A percentile compares a stretch with the other conserved stretches of the same genome.
phyloP scores from a whole-genome alignment of 2,888 invertebrate genomes.

The Petrophora chlorosata region DNA sequence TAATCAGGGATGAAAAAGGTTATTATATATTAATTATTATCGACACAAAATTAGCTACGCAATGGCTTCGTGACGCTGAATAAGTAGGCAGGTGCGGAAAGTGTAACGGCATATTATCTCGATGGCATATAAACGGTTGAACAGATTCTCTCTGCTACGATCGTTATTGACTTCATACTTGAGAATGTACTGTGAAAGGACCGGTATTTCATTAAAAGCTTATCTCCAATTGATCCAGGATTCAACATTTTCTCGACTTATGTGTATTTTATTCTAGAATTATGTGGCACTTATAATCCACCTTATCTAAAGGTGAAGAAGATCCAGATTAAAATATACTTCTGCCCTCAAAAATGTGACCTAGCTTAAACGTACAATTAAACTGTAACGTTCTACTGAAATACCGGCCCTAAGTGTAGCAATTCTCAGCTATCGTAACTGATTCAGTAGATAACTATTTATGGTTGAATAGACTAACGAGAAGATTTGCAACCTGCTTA shows the following conservation, averaged over 20 bases:
- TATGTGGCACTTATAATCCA: no score
- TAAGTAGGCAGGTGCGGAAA: conserved; percentile 19
- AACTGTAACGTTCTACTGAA: no score
- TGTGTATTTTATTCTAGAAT: no score
- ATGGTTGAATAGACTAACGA: not conserved
- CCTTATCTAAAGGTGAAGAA: no score
- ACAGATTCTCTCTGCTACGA: conserved; percentile 10
- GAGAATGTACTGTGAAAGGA: no score
- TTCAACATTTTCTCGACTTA: no score
- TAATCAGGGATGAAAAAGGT: conserved; percentile 37
- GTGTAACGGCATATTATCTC: conserved; percentile 19
- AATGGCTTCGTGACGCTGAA: conserved; percentile 11
- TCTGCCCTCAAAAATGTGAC: no score
- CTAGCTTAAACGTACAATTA: no score
- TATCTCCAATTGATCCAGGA: no score
- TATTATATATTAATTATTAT: conserved; percentile 26
- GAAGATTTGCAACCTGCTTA: not conserved
- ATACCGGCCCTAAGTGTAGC: no score
- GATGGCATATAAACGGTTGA: conserved; percentile 7
- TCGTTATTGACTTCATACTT: conserved; percentile 9
- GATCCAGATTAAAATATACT: no score
- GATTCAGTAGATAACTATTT: not conserved
- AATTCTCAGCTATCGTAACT: not conserved
- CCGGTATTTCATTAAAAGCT: no score
- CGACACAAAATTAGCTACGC: conserved; percentile 15